Evolutionary conservation across 2,888 invertebrate genomes (phyloP), one percentile per base, ranked within the genome.

Genomic region (Philopedon plagiatum): DNA sequence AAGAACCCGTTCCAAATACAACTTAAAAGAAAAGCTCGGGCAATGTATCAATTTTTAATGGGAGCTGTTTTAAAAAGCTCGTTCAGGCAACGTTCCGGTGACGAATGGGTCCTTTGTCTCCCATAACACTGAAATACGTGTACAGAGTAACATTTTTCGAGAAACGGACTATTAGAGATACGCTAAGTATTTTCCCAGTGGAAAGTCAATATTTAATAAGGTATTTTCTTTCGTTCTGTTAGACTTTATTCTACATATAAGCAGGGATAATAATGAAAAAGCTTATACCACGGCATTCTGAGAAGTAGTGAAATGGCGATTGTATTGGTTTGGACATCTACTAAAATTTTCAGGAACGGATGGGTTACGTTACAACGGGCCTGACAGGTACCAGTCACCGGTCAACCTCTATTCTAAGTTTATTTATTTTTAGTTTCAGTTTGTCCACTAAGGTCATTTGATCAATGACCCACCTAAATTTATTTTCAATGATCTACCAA

Each of bases 121-220:
- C 64, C 70, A 70, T 70, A 70, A 70, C 64, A 37, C 58, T 64
- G 39, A 70, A 70, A 70, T 70, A 70, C 64, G 64, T 49, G 49
- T 29, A 51, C 26, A 34, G 44, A 44, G 57, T 18, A 51, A 63
- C 46, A 13, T 34, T 63, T n/a, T 51, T 49, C 19, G 58, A 32
- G 60, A 60, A 49, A 21, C 21, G 51, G 34, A 51, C 62, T 58
- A 64, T 70, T 70, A 70, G 51, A 70, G 64, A 44, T 64, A 58
- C 70, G 56, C 58, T 70, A 64, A 70, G 58, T 49, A 58, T 64
- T 70, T 60, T 60, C 56, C 70, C 70, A 49, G 34, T 19, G 51
- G 68, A 56, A 23, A 51, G 26, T 68, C 46, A 29, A 70, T 70
- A 64, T 64, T 70, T 70, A 64, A 70, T 64, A 63, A 15, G 39